Evolutionary conservation across 2,888 invertebrate species (phyloP).

Genomic region (Ernsta delagoae): DNA sequence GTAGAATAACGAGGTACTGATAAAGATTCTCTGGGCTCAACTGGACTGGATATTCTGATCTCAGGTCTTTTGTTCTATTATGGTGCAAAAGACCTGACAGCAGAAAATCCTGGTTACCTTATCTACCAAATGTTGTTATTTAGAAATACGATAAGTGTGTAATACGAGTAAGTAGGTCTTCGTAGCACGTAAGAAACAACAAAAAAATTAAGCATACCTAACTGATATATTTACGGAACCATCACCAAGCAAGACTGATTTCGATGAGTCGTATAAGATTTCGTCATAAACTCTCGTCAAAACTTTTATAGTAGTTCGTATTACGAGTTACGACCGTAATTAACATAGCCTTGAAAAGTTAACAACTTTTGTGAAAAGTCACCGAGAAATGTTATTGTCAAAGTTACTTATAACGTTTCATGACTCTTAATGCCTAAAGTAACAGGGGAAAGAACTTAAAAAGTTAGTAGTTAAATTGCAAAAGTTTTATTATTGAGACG

Average conservation of each 20-base stretch:
- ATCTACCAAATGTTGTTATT: too few species aligned
- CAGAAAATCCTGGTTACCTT: too few species aligned
- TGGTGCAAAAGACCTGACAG: too few species aligned
- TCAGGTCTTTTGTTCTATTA: too few species aligned
- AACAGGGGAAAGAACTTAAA: neutral
- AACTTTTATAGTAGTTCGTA: neutral
- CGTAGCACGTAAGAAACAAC: too few species aligned
- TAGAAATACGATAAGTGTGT: too few species aligned
- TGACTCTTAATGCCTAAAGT: neutral
- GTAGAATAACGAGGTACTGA: too few species aligned
- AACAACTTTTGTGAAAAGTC: constrained; percentile 22
- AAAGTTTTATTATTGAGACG: neutral
- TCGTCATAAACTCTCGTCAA: neutral
- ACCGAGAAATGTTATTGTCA: constrained; percentile 16
- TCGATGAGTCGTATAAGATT: neutral
- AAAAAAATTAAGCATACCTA: too few species aligned
- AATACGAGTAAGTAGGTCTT: too few species aligned
- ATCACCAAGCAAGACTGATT: neutral
- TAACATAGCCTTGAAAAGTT: constrained; percentile 7
- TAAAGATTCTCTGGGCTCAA: too few species aligned
- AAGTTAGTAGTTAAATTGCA: neutral
- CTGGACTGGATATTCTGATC: too few species aligned
- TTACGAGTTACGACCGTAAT: neutral
- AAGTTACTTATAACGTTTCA: constrained; percentile 4
- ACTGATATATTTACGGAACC: neutral